Percentiles rank a stretch among this genome's conserved stretches.
These are phyloP conservation scores for Chymomyza costata DNA, from an alignment of 1,140 invertebrate species.

Conservation along the genomic window DNA sequence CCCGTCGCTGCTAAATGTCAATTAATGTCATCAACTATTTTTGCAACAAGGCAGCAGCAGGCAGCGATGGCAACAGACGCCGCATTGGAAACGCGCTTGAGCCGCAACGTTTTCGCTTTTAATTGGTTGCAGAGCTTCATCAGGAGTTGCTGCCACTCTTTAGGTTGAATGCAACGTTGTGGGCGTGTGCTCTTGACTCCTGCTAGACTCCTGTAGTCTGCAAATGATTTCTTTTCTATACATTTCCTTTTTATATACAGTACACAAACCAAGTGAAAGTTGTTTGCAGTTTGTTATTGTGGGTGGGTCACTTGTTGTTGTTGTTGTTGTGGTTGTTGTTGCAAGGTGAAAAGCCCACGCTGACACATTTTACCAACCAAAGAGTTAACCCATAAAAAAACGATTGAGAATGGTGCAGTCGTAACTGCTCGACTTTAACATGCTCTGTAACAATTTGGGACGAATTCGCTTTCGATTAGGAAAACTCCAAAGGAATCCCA, in stretches of 20 bases:
- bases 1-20: constrained; percentile 70
- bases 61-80: too few species aligned
- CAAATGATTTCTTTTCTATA: constrained; percentile 21
- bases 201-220: constrained; percentile 5
- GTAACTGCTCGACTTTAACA: constrained; percentile 14
- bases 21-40: constrained; percentile 69
- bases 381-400: too few species aligned
- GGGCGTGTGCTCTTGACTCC: constrained; percentile 62
- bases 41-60: too few species aligned
- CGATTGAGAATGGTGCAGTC: constrained; percentile 26
- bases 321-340: not conserved
- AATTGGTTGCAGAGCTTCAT: constrained; percentile 47
- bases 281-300: constrained; percentile 46
- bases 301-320: constrained; percentile 2
- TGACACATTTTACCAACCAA: constrained; percentile 52
- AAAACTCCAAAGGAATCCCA: too few species aligned
- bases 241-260: constrained; percentile 19
- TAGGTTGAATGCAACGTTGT: constrained; percentile 24
- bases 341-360: constrained; percentile 7
- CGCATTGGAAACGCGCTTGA: too few species aligned
- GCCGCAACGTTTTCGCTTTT: constrained; percentile 67
- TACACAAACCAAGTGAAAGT: constrained; percentile 50
- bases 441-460: constrained; percentile 33
- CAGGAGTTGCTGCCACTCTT: constrained; percentile 4
- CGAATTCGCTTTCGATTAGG: too few species aligned